phyloP scores from a whole-genome alignment of 2,797 vertebrate genomes.

The Manis pentadactyla region DNA sequence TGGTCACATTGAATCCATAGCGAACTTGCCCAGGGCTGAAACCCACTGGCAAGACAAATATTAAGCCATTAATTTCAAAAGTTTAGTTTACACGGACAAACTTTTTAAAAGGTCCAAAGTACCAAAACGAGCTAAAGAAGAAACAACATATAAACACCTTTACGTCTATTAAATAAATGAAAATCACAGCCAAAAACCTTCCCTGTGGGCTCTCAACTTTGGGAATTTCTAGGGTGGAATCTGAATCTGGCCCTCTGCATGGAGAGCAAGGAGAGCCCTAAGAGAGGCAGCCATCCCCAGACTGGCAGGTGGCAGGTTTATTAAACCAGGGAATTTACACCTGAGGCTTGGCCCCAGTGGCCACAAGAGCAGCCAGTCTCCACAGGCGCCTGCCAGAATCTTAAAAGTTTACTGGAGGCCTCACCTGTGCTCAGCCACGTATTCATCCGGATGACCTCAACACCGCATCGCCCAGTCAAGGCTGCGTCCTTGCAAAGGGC shows the following conservation, averaged over 20 bases:
- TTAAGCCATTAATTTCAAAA: neutral
- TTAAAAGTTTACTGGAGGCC: neutral
- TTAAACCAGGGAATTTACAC: neutral
- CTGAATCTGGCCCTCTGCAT: neutral
- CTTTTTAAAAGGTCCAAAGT: neutral
- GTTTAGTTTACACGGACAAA: neutral
- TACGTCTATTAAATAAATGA: neutral
- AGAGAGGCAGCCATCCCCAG: neutral
- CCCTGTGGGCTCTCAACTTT: neutral
- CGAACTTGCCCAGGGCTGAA: too few species aligned
- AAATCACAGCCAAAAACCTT: neutral
- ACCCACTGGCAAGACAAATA: too few species aligned
- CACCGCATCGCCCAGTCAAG: too few species aligned
- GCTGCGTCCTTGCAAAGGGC: neutral
- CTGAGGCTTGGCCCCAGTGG: accelerated
- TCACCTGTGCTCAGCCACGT: neutral
- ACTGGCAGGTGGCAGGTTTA: too few species aligned
- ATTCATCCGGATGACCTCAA: neutral
- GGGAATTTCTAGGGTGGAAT: neutral
- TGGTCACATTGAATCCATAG: too few species aligned
- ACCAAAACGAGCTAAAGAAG: neutral
- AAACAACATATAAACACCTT: neutral
- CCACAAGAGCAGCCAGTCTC: neutral
- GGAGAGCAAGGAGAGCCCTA: neutral
- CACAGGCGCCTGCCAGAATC: neutral